Evolutionary conservation across 2,113 vertebrate genomes (phyloP).

Genomic region (Stomatorhinus ivindoensis): DNA sequence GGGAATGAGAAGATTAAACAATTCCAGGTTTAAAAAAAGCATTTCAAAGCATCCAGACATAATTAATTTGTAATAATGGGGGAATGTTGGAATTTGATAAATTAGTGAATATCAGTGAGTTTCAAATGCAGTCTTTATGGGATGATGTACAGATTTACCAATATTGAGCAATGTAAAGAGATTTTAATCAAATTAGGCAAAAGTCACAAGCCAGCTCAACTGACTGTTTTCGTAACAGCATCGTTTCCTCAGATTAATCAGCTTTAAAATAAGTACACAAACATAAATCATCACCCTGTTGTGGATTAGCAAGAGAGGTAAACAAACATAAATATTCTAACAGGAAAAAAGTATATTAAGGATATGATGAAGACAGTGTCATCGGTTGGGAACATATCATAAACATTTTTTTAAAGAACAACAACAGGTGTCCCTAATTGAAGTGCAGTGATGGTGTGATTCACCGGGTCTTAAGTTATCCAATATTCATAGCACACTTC

Average conservation of each 20-base stretch:
- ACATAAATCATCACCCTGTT: not conserved
- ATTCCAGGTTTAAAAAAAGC: not conserved
- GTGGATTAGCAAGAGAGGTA: not conserved
- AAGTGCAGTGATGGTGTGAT: not conserved
- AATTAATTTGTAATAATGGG: not conserved
- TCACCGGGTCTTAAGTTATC: not conserved
- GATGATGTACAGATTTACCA: not conserved
- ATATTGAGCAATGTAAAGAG: not conserved
- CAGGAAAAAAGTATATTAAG: not conserved
- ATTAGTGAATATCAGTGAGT: not conserved
- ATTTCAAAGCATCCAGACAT: not conserved
- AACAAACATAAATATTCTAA: slow-evolving; percentile 2
- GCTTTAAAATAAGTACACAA: not conserved
- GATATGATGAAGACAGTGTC: not conserved
- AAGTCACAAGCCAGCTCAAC: not conserved
- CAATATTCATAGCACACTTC: not conserved
- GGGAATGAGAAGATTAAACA: not conserved
- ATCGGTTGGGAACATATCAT: not conserved
- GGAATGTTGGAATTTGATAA: not conserved
- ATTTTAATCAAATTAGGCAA: not conserved
- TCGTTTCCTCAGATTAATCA: not conserved
- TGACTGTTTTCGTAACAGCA: not conserved
- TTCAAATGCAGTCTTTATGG: not conserved
- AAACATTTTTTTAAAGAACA: not conserved
- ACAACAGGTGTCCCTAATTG: not conserved